A percentile compares a stretch with the other conserved stretches of the same genome.
Evolutionary conservation across 2,113 vertebrate species (phyloP).

Genomic region (Pandion haliaetus): DNA sequence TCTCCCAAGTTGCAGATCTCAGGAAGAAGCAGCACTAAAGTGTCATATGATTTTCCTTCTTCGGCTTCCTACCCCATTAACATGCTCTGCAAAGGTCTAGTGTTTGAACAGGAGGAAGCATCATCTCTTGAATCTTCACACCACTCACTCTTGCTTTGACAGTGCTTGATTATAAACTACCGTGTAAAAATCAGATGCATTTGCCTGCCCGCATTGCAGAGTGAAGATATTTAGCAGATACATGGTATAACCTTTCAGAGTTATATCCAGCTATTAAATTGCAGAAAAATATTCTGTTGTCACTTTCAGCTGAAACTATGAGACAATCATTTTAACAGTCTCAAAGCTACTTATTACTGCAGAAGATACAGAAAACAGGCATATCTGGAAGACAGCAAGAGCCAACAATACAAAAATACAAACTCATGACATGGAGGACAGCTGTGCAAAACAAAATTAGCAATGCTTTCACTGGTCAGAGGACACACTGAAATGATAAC

Average conservation of each 20-base stretch:
- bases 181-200: neutral
- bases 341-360: neutral
- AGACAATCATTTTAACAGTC: constrained; percentile 24
- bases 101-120: neutral
- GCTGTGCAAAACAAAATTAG: constrained; percentile 28
- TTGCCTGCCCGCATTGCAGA: neutral
- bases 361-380: neutral
- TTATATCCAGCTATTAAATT: neutral
- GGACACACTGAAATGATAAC: constrained; percentile 15
- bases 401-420: neutral
- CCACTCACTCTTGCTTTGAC: neutral
- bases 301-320: neutral
- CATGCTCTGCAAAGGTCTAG: neutral
- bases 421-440: neutral
- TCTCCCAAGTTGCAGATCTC: neutral
- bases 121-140: neutral
- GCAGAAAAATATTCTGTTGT: neutral
- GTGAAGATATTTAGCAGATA: neutral
- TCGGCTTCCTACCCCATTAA: neutral
- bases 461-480: constrained; percentile 31
- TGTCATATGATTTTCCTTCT: neutral
- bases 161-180: neutral
- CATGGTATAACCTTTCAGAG: neutral
- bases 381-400: neutral
- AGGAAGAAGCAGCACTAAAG: neutral